Percentiles rank a stretch among this genome's conserved stretches.
Evolutionary conservation across 1,140 invertebrate species (phyloP).

Genomic region (Aphelinus atriplicis): DNA sequence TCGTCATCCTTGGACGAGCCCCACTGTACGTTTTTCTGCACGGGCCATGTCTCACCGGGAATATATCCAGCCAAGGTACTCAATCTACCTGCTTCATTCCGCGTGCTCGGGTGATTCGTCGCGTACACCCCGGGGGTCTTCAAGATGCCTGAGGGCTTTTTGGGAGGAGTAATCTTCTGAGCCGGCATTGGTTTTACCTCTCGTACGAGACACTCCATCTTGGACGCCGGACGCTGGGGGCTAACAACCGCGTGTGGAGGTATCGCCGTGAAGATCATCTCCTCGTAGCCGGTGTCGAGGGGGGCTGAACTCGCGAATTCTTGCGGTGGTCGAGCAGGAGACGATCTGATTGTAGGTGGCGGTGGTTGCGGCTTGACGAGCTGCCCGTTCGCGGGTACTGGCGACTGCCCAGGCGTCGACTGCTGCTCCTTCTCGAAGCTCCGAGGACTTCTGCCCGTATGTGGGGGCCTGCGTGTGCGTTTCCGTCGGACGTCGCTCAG

Average conservation of each 20-base stretch:
- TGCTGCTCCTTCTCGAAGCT: constrained; percentile 51
- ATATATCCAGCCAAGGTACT: constrained; percentile 46
- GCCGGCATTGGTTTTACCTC: not conserved
- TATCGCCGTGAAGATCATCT: constrained; percentile 48
- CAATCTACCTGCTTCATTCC: constrained; percentile 41
- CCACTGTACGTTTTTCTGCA: constrained; percentile 59
- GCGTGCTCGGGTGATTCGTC: constrained; percentile 37
- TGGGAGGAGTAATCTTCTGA: constrained; percentile 37
- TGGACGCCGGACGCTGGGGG: not conserved
- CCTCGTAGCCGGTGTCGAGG: constrained; percentile 58
- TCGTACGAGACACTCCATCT: not conserved
- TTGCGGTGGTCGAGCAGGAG: constrained; percentile 1
- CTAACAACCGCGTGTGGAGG: not conserved
- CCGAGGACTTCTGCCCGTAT: constrained; percentile 60
- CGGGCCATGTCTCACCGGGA: constrained; percentile 48
- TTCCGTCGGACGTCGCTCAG: constrained; percentile 63
- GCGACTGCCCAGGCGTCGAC: constrained; percentile 28
- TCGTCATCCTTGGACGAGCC: constrained; percentile 46
- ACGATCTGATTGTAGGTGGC: constrained; percentile 21
- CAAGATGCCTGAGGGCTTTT: constrained; percentile 55
- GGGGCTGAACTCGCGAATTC: constrained; percentile 39
- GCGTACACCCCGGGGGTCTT: constrained; percentile 50
- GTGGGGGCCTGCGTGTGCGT: constrained; percentile 60
- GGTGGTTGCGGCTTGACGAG: constrained; percentile 16
- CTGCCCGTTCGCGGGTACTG: constrained; percentile 18